Base-by-base conservation (phyloP, 2,797 vertebrate species). In the Rousettus madagascariensis region DNA sequence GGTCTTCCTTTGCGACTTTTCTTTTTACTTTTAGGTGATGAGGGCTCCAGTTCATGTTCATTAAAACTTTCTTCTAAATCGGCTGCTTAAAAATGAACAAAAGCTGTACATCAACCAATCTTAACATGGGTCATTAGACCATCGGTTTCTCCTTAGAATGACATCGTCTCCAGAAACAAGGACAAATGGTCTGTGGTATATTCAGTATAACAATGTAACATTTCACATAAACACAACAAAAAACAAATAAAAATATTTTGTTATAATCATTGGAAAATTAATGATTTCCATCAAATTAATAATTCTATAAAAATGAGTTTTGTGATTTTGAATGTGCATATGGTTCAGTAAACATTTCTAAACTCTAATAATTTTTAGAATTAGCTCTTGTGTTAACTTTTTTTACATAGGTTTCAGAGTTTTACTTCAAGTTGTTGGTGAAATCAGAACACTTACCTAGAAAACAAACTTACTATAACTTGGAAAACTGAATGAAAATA, bases 1-100 rank as follows among this genome's bases (percentile, higher is more conserved):
- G 99, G 98, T 96, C 99, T 98, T 93, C 98, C 99, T 98, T 99
- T 99, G 96, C 99, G 99, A 68, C 99, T 99, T 98, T 99, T 99
- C 96, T 99, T 99, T 97, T 99, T 98, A 83, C 99, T 99, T 97
- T 99, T 98, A 94, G 99, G 99, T 95, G 99, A 99, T 33, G 99
- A 99, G 77, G 99, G 99, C 79, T 99, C 99, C 65, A 99, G 98
- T 97, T 99, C 99, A 0, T 99, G 99, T 94, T 99, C 99, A 90
- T 99, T 99, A 97, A 99, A 99, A 97, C 99, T 99, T 86, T 98
- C 99, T 97, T 98, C 99, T 97, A 99, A 98, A 97, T 99, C 99
- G 94, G 99, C 99, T 99, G 97, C 86, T 97, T 95, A 95, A 96
- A 98, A 97, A 96, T 91, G 55, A 98, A 95, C 96, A 94, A 97